These are phyloP conservation scores for Pseudorhombus dupliciocellatus DNA, from an alignment of 2,113 vertebrate genomes.

Conservation along the genomic window DNA sequence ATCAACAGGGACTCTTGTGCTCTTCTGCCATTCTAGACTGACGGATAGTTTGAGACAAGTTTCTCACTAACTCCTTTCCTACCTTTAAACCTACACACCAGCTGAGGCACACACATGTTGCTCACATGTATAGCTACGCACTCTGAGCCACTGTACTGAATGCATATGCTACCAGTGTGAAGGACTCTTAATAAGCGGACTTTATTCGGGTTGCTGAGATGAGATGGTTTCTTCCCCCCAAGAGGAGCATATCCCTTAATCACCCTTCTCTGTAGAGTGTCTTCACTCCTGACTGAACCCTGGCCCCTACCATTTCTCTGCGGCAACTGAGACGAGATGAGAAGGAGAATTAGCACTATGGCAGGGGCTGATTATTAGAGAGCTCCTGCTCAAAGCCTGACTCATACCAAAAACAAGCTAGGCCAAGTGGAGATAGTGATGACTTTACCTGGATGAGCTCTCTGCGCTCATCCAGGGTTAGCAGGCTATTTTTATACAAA, in stretches of 20 bases:
- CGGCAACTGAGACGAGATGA: constrained; percentile 43
- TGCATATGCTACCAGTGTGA: constrained; percentile 1
- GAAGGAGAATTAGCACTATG: constrained; percentile 50
- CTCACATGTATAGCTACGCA: not conserved
- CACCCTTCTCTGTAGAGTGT: constrained; percentile 42
- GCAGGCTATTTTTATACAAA: not conserved
- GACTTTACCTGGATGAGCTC: constrained; percentile 52
- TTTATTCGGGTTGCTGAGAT: constrained; percentile 11
- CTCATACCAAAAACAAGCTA: constrained; percentile 40
- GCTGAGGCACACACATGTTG: not conserved
- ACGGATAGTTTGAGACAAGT: no score
- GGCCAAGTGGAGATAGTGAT: constrained; percentile 40
- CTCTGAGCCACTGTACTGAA: constrained; percentile 1
- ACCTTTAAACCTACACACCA: not conserved
- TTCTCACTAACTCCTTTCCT: not conserved
- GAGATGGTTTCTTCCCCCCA: not conserved
- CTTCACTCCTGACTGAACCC: constrained; percentile 50
- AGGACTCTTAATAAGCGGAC: constrained; percentile 17
- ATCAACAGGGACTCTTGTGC: no score
- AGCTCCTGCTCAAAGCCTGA: constrained; percentile 38
- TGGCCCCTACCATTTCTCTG: constrained; percentile 40
- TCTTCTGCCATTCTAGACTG: no score
- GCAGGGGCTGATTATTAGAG: constrained; percentile 49
- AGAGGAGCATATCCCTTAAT: constrained; percentile 57
- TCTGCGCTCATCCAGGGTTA: constrained; percentile 18